A percentile compares a stretch with the other conserved stretches of the same genome.
Conservation (phyloP, 1,140 invertebrate genomes). For the Drosophila lowei region DNA sequence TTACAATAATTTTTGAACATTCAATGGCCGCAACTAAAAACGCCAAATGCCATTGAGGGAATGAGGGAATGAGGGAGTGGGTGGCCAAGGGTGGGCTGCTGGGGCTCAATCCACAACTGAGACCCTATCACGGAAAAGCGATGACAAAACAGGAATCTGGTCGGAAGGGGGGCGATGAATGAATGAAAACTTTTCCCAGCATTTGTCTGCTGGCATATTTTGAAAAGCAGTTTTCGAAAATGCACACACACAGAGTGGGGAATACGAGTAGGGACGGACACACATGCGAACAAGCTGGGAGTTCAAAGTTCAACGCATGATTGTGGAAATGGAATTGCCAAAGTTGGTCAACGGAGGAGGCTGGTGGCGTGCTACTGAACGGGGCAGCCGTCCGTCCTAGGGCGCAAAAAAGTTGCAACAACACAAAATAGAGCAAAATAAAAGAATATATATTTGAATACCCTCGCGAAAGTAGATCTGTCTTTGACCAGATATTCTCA, state of each 20-base stretch:
- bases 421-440: conserved; percentile 3
- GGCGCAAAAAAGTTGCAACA: conserved; percentile 45
- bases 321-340: conserved; percentile 79
- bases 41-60: conserved; percentile 68
- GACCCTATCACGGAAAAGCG: conserved; percentile 47
- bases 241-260: conserved; percentile 35
- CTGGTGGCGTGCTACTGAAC: neutral
- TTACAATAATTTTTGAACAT: conserved; percentile 81
- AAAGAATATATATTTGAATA: conserved; percentile 11
- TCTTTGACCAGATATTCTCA: too few species aligned
- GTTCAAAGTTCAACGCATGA: conserved; percentile 79
- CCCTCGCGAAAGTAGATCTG: too few species aligned
- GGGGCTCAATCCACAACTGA: conserved; percentile 65
- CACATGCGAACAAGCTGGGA: conserved; percentile 40
- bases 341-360: conserved; percentile 51
- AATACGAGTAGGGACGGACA: neutral
- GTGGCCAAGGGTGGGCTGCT: conserved; percentile 17
- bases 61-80: neutral
- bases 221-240: conserved; percentile 71
- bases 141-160: conserved; percentile 57
- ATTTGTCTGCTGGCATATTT: conserved; percentile 75
- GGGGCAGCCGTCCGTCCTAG: conserved; percentile 14
- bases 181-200: conserved; percentile 61
- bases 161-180: conserved; percentile 39
- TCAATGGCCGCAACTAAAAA: conserved; percentile 78